Evolutionary conservation across 1,140 invertebrate genomes (phyloP).

Genomic region (Lysiphlebus fabarum): DNA sequence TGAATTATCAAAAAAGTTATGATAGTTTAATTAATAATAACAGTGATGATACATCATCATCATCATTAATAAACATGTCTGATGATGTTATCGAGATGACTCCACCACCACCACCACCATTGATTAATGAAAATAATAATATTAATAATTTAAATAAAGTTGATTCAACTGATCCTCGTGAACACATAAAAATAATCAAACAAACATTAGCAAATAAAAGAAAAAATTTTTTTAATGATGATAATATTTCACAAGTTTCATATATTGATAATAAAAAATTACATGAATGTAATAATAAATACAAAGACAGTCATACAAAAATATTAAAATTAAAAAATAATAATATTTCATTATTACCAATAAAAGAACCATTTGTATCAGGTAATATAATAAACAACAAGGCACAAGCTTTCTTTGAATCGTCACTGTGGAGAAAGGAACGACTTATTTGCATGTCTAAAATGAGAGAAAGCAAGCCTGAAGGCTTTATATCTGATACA

Average conservation of each 20-base stretch:
- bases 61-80: too few species aligned
- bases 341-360: slow-evolving; percentile 28
- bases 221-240: slow-evolving; percentile 37
- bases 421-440: slow-evolving; percentile 41
- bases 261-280: slow-evolving; percentile 17
- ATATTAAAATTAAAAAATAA: slow-evolving; percentile 21
- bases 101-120: too few species aligned
- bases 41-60: too few species aligned
- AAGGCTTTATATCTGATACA: slow-evolving; percentile 5
- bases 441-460: slow-evolving; percentile 40
- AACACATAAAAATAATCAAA: slow-evolving; percentile 36
- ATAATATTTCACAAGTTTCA: slow-evolving; percentile 6
- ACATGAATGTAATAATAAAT: slow-evolving; percentile 20
- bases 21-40: too few species aligned
- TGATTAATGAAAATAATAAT: too few species aligned
- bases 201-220: slow-evolving; percentile 33
- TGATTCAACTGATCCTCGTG: slow-evolving; percentile 27
- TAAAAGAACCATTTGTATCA: slow-evolving; percentile 33
- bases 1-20: too few species aligned
- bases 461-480: slow-evolving; percentile 29
- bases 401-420: slow-evolving; percentile 36
- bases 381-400: slow-evolving; percentile 33
- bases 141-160: slow-evolving; percentile 25
- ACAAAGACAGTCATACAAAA: slow-evolving; percentile 35
- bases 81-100: background rate